A percentile compares a stretch with the other conserved stretches of the same genome.
phyloP scores from a whole-genome alignment of 2,113 vertebrate species.

The Gracilinanus agilis region DNA sequence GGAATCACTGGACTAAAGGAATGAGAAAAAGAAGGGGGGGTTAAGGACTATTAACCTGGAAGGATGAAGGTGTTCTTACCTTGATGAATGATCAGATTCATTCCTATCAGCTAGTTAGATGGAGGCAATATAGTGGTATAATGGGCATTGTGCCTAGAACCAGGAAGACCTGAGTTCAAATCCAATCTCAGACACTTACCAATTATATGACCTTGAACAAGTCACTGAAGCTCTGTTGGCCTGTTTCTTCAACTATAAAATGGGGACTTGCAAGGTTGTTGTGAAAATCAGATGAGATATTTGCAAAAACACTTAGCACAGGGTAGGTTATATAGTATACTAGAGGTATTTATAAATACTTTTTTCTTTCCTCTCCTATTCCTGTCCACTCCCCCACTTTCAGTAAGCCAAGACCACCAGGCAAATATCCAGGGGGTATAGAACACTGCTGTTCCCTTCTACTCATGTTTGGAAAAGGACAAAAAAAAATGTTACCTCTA shows the following conservation, averaged over 20 bases:
- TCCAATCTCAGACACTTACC: background rate
- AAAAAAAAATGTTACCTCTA: background rate
- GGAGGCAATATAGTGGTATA: background rate
- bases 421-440: background rate
- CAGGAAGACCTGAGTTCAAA: background rate
- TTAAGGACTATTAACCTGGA: background rate
- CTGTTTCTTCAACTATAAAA: background rate
- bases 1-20: background rate
- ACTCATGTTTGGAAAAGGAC: background rate
- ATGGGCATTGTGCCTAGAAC: background rate
- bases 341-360: no score
- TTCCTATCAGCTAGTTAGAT: background rate
- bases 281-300: background rate
- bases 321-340: no score
- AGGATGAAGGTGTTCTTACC: background rate
- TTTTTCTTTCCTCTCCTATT: background rate
- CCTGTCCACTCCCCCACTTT: background rate
- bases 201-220: background rate
- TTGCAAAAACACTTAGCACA: background rate
- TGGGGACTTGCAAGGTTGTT: background rate
- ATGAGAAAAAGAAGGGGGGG: background rate
- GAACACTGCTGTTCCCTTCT: background rate
- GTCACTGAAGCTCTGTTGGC: no score
- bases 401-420: background rate
- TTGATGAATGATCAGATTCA: background rate